A percentile compares a stretch with the other conserved stretches of the same genome.
Conservation (phyloP, 2,797 vertebrate species). For the Pteropus rufus region DNA sequence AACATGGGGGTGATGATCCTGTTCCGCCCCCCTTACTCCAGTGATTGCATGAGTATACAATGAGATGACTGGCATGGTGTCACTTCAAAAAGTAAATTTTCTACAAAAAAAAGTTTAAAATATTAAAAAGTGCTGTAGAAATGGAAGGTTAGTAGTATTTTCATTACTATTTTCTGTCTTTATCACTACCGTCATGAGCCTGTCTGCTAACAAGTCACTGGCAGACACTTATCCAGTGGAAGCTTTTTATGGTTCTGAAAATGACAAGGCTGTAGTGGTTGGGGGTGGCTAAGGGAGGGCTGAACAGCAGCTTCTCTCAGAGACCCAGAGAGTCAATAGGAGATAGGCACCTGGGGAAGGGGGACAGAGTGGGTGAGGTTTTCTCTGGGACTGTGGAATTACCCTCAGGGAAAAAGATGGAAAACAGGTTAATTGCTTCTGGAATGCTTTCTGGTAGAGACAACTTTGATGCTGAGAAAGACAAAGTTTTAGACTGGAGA, state of each 20-base stretch:
- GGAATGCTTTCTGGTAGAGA: not conserved
- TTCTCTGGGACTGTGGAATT: not conserved
- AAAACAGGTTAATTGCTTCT: not conserved
- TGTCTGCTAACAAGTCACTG: not conserved
- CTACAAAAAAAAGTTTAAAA: not conserved
- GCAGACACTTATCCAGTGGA: not conserved
- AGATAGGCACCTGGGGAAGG: not conserved
- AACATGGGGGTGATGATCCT: not conserved
- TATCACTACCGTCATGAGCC: not conserved
- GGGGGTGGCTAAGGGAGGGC: not conserved
- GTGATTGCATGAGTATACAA: not conserved
- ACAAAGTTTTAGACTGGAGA: not conserved
- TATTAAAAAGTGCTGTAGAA: not conserved
- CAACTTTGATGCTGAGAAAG: not conserved
- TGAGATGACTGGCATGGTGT: not conserved
- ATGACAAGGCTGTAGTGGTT: not conserved
- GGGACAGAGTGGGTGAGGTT: not conserved
- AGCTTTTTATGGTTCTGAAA: not conserved
- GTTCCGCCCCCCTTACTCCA: not conserved
- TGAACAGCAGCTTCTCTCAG: not conserved
- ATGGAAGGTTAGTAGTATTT: not conserved
- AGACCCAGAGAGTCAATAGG: not conserved
- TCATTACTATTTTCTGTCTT: rapidly evolving
- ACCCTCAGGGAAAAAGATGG: not conserved
- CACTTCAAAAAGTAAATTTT: not conserved